phyloP scores from a whole-genome alignment of 2,113 vertebrate genomes.

The Micromys minutus region DNA sequence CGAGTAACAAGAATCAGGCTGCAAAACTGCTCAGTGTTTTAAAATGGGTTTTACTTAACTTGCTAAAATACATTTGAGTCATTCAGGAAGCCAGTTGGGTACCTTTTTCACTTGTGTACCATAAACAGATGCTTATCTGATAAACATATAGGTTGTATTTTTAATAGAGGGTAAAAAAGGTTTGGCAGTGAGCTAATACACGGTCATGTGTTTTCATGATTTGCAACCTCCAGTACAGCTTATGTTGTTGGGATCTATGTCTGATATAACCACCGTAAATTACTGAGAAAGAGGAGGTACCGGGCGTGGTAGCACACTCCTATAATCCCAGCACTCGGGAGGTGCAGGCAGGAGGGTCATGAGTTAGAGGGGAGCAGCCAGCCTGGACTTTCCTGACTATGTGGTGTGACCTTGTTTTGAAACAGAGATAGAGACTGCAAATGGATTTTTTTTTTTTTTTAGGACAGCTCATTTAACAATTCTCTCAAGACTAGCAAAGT shows the following conservation, averaged over 20 bases:
- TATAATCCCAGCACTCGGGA: neutral
- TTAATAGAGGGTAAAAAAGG: neutral
- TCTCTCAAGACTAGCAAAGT: neutral
- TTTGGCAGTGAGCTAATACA: neutral
- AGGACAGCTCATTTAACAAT: constrained; percentile 19
- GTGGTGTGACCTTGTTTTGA: neutral
- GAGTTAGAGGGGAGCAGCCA: neutral
- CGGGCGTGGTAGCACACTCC: too few relatives aligned
- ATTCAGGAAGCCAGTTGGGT: constrained; percentile 11
- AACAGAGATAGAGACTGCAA: neutral
- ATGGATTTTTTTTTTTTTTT: neutral
- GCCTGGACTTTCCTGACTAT: neutral
- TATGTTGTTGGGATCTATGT: neutral
- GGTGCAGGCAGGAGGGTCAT: neutral
- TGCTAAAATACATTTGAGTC: constrained; percentile 20
- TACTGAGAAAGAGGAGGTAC: neutral
- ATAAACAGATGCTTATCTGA: neutral
- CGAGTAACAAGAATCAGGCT: neutral
- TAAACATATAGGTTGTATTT: neutral
- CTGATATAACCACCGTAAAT: neutral
- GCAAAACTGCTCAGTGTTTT: constrained; percentile 10
- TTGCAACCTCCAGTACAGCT: neutral
- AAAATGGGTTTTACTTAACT: constrained; percentile 33
- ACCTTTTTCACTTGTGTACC: neutral
- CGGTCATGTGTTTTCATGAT: neutral